Percentiles rank a stretch among this genome's conserved stretches.
These are phyloP conservation scores for Lottia gigantea DNA, from an alignment of 2,888 invertebrate species.

Conservation along the genomic window DNA sequence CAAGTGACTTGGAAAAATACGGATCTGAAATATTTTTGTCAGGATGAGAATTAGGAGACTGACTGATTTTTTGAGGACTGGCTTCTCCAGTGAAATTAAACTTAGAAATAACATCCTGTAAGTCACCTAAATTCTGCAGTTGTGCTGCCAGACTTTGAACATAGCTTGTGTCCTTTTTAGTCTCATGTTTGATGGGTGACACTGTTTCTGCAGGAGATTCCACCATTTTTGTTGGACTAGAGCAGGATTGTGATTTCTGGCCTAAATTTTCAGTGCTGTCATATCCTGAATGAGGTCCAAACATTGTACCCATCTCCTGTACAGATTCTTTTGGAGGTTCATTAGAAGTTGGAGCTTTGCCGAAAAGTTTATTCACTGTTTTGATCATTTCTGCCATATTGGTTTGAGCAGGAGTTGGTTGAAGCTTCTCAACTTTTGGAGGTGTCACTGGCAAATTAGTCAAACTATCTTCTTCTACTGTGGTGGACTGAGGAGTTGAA, in stretches of 20 bases:
- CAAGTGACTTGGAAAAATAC: too few relatives aligned
- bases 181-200: neutral
- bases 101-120: constrained; percentile 12
- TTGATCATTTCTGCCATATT: constrained; percentile 21
- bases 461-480: neutral
- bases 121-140: constrained; percentile 10
- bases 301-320: neutral
- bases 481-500: neutral
- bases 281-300: neutral
- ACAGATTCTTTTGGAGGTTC: neutral
- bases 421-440: neutral
- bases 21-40: too few relatives aligned
- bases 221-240: neutral
- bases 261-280: neutral
- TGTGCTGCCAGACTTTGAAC: constrained; percentile 7
- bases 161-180: neutral
- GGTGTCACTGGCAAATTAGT: neutral
- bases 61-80: too few relatives aligned
- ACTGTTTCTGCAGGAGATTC: neutral
- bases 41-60: too few relatives aligned
- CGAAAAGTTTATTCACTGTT: constrained; percentile 18
- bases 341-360: neutral
- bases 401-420: neutral
- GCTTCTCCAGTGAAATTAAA: neutral
- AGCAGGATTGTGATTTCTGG: neutral